These are phyloP conservation scores for Calephelis nemesis DNA, from an alignment of 1,140 invertebrate genomes.

Conservation along the genomic window DNA sequence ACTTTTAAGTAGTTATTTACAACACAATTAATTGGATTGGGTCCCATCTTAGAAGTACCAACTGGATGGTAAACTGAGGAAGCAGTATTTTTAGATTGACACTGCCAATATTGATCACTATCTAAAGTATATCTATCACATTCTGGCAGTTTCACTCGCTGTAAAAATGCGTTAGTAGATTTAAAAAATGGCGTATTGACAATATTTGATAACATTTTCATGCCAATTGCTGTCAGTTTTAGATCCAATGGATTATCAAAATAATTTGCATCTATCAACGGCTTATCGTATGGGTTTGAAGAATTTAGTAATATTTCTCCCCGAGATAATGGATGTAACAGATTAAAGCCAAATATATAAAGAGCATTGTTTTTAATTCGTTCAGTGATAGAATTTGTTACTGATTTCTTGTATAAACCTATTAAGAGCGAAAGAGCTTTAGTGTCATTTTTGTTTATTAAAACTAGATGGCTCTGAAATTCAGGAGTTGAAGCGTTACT, in stretches of 20 bases:
- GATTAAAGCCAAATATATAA: slow-evolving; percentile 53
- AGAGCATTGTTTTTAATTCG: slow-evolving; percentile 56
- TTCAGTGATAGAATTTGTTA: slow-evolving; percentile 55
- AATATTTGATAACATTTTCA: slow-evolving; percentile 19
- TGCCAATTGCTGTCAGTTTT: slow-evolving; percentile 81
- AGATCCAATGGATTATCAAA: slow-evolving; percentile 86
- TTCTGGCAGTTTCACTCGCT: slow-evolving; percentile 59
- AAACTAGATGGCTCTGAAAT: neutral
- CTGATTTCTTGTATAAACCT: slow-evolving; percentile 9
- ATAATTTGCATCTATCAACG: slow-evolving; percentile 90
- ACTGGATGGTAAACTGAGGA: too few species aligned
- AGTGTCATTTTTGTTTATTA: neutral
- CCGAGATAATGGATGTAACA: too few species aligned
- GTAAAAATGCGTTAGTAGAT: slow-evolving; percentile 57
- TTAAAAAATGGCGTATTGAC: slow-evolving; percentile 67
- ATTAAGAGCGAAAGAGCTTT: neutral
- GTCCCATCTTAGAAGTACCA: slow-evolving; percentile 84
- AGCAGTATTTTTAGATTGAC: too few species aligned
- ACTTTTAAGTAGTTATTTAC: slow-evolving; percentile 79
- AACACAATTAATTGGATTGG: slow-evolving; percentile 78
- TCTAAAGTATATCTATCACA: slow-evolving; percentile 69
- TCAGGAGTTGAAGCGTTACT: neutral
- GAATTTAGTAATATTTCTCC: too few species aligned
- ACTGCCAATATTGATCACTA: too few species aligned
- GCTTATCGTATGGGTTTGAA: too few species aligned